These are phyloP conservation scores for Plestiodon gilberti DNA, from an alignment of 2,113 vertebrate genomes.

Conservation along the genomic window DNA sequence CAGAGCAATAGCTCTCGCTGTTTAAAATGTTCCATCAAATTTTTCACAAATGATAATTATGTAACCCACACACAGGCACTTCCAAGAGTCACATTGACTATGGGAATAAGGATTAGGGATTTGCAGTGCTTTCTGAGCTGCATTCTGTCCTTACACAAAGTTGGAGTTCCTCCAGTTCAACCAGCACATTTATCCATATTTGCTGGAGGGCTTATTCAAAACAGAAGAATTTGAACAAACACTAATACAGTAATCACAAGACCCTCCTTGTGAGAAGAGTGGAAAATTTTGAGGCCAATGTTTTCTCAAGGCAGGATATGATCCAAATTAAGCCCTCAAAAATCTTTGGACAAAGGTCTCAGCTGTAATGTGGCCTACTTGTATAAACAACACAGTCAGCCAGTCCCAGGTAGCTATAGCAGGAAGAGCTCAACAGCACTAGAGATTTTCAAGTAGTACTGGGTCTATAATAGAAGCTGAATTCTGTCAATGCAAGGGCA, in stretches of 20 bases:
- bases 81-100: neutral
- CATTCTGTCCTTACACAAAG: neutral
- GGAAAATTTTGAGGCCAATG: neutral
- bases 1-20: neutral
- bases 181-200: neutral
- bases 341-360: neutral
- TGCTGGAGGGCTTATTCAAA: neutral
- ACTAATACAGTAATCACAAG: neutral
- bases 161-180: neutral
- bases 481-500: neutral
- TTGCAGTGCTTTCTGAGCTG: neutral
- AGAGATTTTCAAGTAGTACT: neutral
- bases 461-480: neutral
- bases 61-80: neutral
- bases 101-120: constrained; percentile 11
- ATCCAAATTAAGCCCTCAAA: neutral
- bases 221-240: neutral
- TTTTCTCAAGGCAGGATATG: neutral
- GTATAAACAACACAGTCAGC: neutral
- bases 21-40: neutral
- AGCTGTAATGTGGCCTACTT: neutral
- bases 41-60: neutral
- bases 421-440: neutral
- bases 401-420: neutral
- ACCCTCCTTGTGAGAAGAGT: neutral